These are phyloP conservation scores for Oreocharis arfaki DNA, from an alignment of 2,113 vertebrate species.

Conservation along the genomic window DNA sequence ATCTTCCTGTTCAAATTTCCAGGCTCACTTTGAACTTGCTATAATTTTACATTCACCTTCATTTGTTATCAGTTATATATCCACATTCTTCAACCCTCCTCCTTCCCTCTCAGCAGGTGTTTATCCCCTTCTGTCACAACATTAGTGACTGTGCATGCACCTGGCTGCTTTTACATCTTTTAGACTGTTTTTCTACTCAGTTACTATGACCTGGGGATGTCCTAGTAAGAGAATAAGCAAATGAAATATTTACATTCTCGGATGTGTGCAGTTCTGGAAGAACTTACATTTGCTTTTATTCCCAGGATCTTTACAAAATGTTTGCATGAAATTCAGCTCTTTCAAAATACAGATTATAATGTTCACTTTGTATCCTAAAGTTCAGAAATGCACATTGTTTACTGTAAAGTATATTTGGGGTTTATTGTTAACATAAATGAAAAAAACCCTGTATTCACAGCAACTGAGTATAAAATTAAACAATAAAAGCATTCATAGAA, in stretches of 20 bases:
- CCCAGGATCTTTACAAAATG: neutral
- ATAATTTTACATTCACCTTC: neutral
- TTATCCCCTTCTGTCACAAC: neutral
- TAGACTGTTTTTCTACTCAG: neutral
- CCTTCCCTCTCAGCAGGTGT: neutral
- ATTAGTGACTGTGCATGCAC: neutral
- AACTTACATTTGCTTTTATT: neutral
- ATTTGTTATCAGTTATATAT: neutral
- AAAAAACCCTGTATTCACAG: neutral
- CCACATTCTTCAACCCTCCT: neutral
- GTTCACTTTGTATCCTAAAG: neutral
- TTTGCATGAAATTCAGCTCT: neutral
- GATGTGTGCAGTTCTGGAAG: neutral
- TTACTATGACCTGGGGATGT: neutral
- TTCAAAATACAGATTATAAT: neutral
- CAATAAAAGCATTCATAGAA: neutral
- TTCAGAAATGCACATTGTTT: neutral
- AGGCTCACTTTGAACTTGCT: neutral
- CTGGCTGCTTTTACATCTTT: neutral
- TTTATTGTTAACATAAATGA: neutral
- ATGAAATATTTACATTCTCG: fast-evolving
- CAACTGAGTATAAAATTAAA: neutral
- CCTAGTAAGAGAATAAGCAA: neutral
- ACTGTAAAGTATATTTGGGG: neutral
- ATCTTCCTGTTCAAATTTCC: neutral